Percentiles rank a stretch among this genome's conserved stretches.
These are phyloP conservation scores for Eciton burchellii DNA, from an alignment of 1,140 invertebrate species.

Conservation along the genomic window DNA sequence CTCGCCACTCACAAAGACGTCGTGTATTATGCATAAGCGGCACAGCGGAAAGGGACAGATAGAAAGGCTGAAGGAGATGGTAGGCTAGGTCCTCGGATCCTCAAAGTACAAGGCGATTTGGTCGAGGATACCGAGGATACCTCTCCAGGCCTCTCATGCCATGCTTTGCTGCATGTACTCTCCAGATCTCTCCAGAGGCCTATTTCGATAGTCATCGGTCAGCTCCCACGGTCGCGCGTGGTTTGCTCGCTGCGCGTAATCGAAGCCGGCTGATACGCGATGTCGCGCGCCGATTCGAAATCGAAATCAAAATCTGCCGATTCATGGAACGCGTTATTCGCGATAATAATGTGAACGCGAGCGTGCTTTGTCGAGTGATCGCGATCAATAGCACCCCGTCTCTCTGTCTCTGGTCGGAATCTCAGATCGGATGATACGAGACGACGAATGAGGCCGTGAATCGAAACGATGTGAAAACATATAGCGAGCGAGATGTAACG, in stretches of 20 bases:
- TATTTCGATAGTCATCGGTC: slow-evolving; percentile 36
- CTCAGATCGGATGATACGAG: not conserved
- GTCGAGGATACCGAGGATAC: not conserved
- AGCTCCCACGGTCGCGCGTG: not conserved
- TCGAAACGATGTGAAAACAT: slow-evolving; percentile 13
- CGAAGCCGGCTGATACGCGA: not conserved
- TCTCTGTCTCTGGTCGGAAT: no score
- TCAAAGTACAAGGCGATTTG: slow-evolving; percentile 19
- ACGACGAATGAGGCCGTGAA: not conserved
- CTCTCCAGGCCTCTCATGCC: no score
- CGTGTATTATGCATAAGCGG: slow-evolving; percentile 64
- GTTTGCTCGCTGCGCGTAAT: not conserved
- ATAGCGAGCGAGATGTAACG: not conserved
- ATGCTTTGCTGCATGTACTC: no score
- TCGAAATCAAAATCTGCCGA: not conserved
- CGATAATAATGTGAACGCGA: not conserved
- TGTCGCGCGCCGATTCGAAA: not conserved
- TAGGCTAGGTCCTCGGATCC: slow-evolving; percentile 19
- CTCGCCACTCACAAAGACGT: slow-evolving; percentile 30
- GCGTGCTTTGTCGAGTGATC: not conserved
- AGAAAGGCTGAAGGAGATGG: slow-evolving; percentile 16
- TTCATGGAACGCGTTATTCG: not conserved
- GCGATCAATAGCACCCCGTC: not conserved
- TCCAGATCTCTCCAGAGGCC: no score
- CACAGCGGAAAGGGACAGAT: not conserved